Base-by-base conservation (phyloP, 2,888 invertebrate genomes). In the Griposia aprilina region DNA sequence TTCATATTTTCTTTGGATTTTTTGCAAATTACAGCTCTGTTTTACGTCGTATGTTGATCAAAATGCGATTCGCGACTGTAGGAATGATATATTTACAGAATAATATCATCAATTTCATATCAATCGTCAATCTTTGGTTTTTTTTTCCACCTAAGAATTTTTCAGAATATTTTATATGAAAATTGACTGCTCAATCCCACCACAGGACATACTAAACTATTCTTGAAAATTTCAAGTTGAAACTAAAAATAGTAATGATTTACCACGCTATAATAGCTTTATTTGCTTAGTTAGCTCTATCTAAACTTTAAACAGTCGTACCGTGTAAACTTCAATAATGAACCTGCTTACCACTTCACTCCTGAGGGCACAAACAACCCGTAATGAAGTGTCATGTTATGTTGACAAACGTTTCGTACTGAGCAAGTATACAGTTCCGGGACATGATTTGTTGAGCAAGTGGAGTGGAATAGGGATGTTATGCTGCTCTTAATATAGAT, bases 341-440 rank as follows among this genome's bases (percentile, higher is more conserved):
- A 84, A 74, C 70, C 70, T 81, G 60, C 74, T 69, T 66, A 48
- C 62, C 66, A 45, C 36, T 60, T 73, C 62, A 20, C 48, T 72
- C 57, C 57, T 52, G 41, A 69, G 70, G 66, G 65, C 26, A 50
- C 72, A 62, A 76, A 80, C 80, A 77, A 73, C 17, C 41, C 41
- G 60, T 81, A 84, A 87, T 83, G 72, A 87, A 77, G 66, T 74
- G 73, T 70, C 74, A 63, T 68, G 74, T 70, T 15, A 7, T 82
- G 83, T 82, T 73, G 83, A 73, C 84, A 75, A 84, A 86, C 72
- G 70, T 50, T 45, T 82, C 68, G 60, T 30, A 73, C 69, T 45
- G 59, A 50, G 36, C 57, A 75, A 74, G 73, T 77, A 72, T 36
- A 77, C 69, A 59, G 57, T 78, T 81, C 74, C 78, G 74, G 74